These are phyloP conservation scores for Cordilura impudica DNA, from an alignment of 2,888 invertebrate species.

Conservation along the genomic window DNA sequence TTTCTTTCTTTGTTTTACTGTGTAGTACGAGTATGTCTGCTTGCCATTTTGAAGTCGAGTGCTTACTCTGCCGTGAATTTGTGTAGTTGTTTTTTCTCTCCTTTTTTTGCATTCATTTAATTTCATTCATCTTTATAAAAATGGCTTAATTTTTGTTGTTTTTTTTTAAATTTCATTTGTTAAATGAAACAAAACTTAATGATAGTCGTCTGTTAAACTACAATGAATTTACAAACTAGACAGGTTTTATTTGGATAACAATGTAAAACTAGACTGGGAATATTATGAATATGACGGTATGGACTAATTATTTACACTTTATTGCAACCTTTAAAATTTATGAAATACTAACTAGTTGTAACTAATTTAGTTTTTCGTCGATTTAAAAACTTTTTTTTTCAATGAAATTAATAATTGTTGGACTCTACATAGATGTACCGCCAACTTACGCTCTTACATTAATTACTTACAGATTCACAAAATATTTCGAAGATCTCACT, in stretches of 20 bases:
- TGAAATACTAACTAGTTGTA: too few species aligned
- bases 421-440: too few species aligned
- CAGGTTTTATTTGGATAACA: too few species aligned
- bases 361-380: too few species aligned
- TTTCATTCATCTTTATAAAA: conserved; percentile 47
- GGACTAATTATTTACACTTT: too few species aligned
- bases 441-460: too few species aligned
- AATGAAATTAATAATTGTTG: too few species aligned
- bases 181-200: conserved; percentile 40
- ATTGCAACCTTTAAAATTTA: too few species aligned
- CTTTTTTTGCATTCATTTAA: conserved; percentile 46
- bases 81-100: conserved; percentile 4
- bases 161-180: conserved; percentile 37
- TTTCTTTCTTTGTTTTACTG: conserved; percentile 25
- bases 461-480: too few species aligned
- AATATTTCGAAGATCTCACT: too few species aligned
- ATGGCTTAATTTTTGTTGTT: conserved; percentile 37
- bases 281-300: conserved; percentile 6
- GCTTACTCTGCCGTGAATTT: background rate
- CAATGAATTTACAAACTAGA: background rate
- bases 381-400: too few species aligned
- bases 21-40: background rate
- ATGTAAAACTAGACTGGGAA: background rate
- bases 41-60: conserved; percentile 35
- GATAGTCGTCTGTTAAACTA: conserved; percentile 9